A percentile compares a stretch with the other conserved stretches of the same genome.
Conservation (phyloP, 1,140 invertebrate species). For the Nephila pilipes region DNA sequence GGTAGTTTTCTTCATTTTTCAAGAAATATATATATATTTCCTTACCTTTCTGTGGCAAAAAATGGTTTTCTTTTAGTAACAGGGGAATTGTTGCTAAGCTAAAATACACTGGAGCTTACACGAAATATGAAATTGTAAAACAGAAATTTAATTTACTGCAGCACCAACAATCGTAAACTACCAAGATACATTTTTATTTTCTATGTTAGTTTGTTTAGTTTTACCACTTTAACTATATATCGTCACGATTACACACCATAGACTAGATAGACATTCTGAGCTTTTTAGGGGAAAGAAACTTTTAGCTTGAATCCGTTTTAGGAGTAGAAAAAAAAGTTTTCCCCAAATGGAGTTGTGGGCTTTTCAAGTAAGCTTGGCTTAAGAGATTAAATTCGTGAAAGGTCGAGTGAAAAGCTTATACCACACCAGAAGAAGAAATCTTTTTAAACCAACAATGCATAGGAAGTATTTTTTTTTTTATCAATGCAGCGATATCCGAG, state of each 20-base stretch:
- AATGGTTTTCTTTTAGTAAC: too few species aligned
- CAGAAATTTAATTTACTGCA: not conserved
- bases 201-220: not conserved
- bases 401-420: conserved; percentile 38
- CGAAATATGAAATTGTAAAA: not conserved
- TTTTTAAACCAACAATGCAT: conserved; percentile 21
- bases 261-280: not conserved
- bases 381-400: conserved; percentile 48
- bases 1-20: too few species aligned
- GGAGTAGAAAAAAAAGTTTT: not conserved
- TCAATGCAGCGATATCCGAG: not conserved
- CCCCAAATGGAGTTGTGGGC: conserved; percentile 41
- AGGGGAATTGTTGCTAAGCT: too few species aligned
- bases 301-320: not conserved
- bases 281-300: not conserved
- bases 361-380: conserved; percentile 39
- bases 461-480: not conserved
- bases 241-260: conserved; percentile 5
- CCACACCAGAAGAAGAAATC: conserved; percentile 26
- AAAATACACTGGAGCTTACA: not conserved
- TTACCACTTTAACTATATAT: conserved; percentile 33
- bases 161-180: not conserved
- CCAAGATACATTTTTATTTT: not conserved
- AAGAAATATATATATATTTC: too few species aligned
- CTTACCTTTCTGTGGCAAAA: too few species aligned